phyloP scores from a whole-genome alignment of 2,113 vertebrate species.

The Sebastes fasciatus region DNA sequence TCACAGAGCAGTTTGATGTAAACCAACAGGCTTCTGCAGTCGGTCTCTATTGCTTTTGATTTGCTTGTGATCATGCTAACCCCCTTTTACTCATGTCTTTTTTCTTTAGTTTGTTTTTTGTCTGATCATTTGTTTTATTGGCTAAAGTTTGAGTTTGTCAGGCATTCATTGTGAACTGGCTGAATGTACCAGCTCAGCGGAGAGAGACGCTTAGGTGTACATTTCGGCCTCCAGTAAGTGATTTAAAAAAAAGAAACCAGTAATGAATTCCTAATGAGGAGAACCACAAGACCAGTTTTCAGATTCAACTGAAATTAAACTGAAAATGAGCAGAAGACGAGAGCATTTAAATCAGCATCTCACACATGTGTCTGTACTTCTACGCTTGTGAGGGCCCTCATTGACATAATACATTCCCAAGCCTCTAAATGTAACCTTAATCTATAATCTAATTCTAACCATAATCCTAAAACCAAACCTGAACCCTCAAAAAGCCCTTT shows the following conservation, averaged over 20 bases:
- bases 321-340: not conserved
- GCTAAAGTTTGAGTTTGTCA: constrained; percentile 77
- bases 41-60: constrained; percentile 70
- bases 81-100: constrained; percentile 65
- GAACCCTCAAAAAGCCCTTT: not conserved
- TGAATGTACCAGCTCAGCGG: constrained; percentile 76
- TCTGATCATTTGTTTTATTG: constrained; percentile 72
- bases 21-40: constrained; percentile 65
- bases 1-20: constrained; percentile 60
- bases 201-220: constrained; percentile 61
- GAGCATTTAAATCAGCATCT: constrained; percentile 6
- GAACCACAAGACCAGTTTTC: constrained; percentile 12
- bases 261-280: constrained; percentile 40
- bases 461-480: not conserved
- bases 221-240: not conserved
- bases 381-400: not conserved
- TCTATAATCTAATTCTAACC: not conserved
- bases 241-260: not conserved
- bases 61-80: constrained; percentile 78
- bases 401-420: not conserved
- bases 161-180: constrained; percentile 77
- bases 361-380: not conserved
- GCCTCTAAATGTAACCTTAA: not conserved
- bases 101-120: constrained; percentile 67
- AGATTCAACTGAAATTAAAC: not conserved